Conservation (phyloP, 2,888 invertebrate species). For the Acleris laterana region DNA sequence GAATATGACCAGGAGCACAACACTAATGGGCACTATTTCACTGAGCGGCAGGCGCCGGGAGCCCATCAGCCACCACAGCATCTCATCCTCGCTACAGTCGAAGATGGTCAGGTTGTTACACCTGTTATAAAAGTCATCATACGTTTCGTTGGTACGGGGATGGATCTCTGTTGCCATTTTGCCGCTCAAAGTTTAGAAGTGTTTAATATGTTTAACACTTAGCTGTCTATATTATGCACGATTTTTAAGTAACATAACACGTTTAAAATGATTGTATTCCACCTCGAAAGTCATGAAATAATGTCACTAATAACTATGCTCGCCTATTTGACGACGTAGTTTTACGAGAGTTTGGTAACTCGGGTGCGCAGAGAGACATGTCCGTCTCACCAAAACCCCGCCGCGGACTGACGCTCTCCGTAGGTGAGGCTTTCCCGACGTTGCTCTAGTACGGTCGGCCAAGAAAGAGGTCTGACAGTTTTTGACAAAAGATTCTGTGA, state of each 20-base stretch:
- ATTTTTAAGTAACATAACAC: neutral
- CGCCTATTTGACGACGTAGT: neutral
- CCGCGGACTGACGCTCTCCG: slow-evolving; percentile 5
- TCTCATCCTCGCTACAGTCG: slow-evolving; percentile 86
- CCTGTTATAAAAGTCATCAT: slow-evolving; percentile 72
- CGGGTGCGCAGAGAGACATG: neutral
- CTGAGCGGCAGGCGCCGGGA: slow-evolving; percentile 85
- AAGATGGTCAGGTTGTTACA: slow-evolving; percentile 77
- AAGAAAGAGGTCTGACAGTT: too few species aligned
- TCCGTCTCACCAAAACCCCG: neutral
- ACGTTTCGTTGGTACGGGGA: slow-evolving; percentile 68
- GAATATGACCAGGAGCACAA: slow-evolving; percentile 91
- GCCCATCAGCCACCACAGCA: slow-evolving; percentile 85
- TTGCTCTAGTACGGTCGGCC: too few species aligned
- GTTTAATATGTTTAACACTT: neutral
- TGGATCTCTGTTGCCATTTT: slow-evolving; percentile 59
- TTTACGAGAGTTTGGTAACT: neutral
- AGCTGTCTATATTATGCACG: neutral
- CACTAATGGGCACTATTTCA: slow-evolving; percentile 86
- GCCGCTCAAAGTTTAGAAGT: slow-evolving; percentile 1
- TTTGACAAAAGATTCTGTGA: too few species aligned
- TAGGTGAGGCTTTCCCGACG: neutral
- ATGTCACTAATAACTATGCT: neutral
- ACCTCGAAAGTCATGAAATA: too few species aligned
- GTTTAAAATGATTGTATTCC: too few species aligned